Evolutionary conservation across 1,140 invertebrate species (phyloP).

Genomic region (Drosophila takahashii): DNA sequence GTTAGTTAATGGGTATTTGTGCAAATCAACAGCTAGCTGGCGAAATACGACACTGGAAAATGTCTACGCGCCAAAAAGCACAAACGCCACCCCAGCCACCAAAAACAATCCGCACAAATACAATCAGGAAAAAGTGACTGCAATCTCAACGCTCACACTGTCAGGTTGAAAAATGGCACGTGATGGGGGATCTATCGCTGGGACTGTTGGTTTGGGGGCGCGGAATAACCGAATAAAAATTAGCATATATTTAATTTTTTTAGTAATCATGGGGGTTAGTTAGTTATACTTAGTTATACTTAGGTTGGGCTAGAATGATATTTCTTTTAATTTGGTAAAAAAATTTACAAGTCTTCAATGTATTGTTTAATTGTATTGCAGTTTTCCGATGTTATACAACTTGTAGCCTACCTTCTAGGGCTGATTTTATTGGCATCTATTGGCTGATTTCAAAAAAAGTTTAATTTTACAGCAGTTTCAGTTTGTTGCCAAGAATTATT

Average conservation of each 20-base stretch:
- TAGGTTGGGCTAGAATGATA: too few species aligned
- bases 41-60: constrained; percentile 43
- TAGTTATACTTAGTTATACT: too few species aligned
- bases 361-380: too few species aligned
- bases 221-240: constrained; percentile 9
- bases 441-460: not conserved
- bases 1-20: constrained; percentile 52
- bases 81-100: constrained; percentile 53
- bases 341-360: too few species aligned
- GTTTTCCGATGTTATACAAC: too few species aligned
- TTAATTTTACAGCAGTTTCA: not conserved
- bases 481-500: fast-evolving
- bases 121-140: constrained; percentile 12
- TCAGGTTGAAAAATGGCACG: constrained; percentile 24
- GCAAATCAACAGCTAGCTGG: constrained; percentile 47
- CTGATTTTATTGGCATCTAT: not conserved
- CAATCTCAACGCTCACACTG: constrained; percentile 25
- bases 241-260: not conserved
- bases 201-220: not conserved
- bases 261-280: not conserved
- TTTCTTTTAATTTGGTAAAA: too few species aligned
- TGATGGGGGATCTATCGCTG: constrained; percentile 22
- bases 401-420: constrained; percentile 1
- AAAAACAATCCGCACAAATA: constrained; percentile 33
- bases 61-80: constrained; percentile 74